Percentiles rank a stretch among this genome's conserved stretches.
phyloP scores from a whole-genome alignment of 2,113 vertebrate genomes.

The Protobothrops mucrosquamatus region DNA sequence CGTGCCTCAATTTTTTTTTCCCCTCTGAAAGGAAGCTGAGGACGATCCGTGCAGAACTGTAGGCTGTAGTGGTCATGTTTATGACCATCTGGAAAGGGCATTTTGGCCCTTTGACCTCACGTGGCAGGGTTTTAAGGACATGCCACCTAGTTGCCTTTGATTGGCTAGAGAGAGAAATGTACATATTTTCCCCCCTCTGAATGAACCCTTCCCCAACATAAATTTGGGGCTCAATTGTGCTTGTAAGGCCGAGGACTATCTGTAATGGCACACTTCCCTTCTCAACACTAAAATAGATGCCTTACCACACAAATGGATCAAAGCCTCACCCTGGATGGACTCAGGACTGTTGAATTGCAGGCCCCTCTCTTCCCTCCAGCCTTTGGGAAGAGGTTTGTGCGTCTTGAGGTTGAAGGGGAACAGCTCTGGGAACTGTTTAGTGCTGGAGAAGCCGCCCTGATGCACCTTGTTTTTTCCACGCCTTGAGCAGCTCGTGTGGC shows the following conservation, averaged over 20 bases:
- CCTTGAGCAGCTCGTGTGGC: not conserved
- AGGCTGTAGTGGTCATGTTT: not conserved
- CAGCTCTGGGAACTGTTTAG: not conserved
- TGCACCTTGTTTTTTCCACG: not conserved
- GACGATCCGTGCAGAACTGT: not conserved
- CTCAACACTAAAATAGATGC: not conserved
- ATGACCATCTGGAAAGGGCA: not conserved
- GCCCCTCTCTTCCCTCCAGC: not conserved
- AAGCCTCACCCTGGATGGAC: fast-evolving
- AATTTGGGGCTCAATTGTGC: no score
- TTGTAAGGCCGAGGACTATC: no score
- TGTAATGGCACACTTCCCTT: no score
- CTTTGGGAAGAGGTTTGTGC: no score
- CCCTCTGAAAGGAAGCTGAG: not conserved
- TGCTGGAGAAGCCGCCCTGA: not conserved
- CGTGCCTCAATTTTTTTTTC: not conserved
- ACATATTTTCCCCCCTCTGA: not conserved
- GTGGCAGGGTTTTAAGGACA: not conserved
- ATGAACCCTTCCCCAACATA: not conserved
- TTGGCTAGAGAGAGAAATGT: not conserved
- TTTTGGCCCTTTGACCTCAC: not conserved
- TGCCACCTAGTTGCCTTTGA: not conserved
- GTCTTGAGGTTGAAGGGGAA: not conserved
- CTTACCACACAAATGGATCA: not conserved
- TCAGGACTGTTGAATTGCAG: not conserved